Evolutionary conservation across 2,888 invertebrate genomes (phyloP).

Genomic region (Apomyelois bistriatella): DNA sequence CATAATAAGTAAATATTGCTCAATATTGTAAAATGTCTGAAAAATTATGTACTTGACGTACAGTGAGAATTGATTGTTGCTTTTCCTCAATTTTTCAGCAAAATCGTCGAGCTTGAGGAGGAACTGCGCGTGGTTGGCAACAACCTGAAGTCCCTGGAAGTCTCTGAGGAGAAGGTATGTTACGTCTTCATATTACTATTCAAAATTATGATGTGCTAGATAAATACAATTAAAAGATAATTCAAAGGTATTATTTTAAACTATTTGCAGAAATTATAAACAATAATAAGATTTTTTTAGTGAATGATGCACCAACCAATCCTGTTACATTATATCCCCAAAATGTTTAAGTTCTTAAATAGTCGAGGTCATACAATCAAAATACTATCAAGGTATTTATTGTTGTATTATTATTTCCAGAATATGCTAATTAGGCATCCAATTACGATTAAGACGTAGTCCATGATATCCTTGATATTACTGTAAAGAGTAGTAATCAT

Average conservation of each 20-base stretch:
- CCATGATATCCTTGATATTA: constrained; percentile 15
- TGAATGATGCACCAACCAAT: constrained; percentile 70
- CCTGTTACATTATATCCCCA: constrained; percentile 8
- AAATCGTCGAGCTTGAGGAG: constrained; percentile 99
- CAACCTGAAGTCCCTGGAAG: constrained; percentile 99
- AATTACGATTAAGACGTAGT: constrained; percentile 20
- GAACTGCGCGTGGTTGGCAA: constrained; percentile 99
- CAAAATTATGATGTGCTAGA: constrained; percentile 4
- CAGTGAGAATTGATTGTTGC: constrained; percentile 57
- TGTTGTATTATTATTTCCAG: constrained; percentile 21
- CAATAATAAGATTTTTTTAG: constrained; percentile 5
- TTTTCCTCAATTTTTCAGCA: constrained; percentile 81
- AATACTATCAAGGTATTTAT: constrained; percentile 24
- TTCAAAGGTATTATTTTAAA: background rate
- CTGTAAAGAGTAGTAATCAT: constrained; percentile 36
- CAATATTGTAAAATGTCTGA: background rate
- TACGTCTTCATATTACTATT: constrained; percentile 6
- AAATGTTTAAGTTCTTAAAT: constrained; percentile 14
- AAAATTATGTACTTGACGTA: background rate
- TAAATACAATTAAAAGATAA: background rate
- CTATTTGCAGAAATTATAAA: background rate
- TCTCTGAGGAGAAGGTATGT: constrained; percentile 99
- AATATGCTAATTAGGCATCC: constrained; percentile 24
- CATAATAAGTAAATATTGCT: background rate
- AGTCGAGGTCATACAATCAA: constrained; percentile 21